Base-by-base conservation (phyloP, 2,888 invertebrate genomes). In the Yponomeuta evonymella region DNA sequence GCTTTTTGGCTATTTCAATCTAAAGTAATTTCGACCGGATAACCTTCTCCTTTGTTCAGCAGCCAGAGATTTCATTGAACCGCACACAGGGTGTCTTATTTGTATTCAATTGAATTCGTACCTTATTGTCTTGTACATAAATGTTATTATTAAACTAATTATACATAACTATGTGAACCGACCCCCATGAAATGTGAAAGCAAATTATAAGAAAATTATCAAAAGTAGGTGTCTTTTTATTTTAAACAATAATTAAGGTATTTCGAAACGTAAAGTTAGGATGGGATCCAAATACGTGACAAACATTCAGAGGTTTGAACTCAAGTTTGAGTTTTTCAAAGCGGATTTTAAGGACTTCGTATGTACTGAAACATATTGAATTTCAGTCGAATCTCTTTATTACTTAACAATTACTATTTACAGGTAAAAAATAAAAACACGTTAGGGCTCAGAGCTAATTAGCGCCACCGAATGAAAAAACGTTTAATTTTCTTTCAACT, bases 41-140 rank as follows among this genome's bases (percentile, higher is more conserved):
- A 23, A 23, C 23, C 23, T 4, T 5, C 36, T 43, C 6, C 9
- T 8, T 8, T 43, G 43, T 43, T 0, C 43, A 8, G 43, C 43
- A 43, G 8, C 36, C 36, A 43, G 1, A 33, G n/a, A 5, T 43
- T 67, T 33, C 11, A 36, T 63, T 69, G 63, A 70, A 71, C 76
- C 79, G 77, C 80, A 79, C 78, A 58, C 51, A 58, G 51, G 79
- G 86, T 87, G 85, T 88, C 85, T 85, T 87, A 85, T 84, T 87
- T 86, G 81, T 85, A 84, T 83, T 82, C 82, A 83, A 80, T 83
- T 82, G 83, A 83, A 80, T 79, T 81, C 79, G 86, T 86, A 86
- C 87, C 89, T 87, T 85, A 83, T 86, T 71, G 87, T 85, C 82
- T 87, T 85, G 88, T 84, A 87, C 83, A 83, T 70, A 70, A 29